Evolutionary conservation across 2,888 invertebrate species (phyloP).

Genomic region (Ennomos quercinarius): DNA sequence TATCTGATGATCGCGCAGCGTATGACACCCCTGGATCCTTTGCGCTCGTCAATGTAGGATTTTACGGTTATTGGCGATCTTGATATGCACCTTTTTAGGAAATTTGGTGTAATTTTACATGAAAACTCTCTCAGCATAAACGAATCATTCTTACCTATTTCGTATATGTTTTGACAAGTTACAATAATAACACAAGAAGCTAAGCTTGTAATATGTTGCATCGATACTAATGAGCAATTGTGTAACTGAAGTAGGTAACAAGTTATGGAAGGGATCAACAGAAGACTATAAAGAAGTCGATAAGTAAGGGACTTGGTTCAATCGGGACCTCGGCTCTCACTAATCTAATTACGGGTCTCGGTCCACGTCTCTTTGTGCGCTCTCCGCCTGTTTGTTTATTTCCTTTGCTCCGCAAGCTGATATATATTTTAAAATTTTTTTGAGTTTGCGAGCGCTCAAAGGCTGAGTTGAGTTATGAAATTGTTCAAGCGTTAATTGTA

Average conservation of each 20-base stretch:
- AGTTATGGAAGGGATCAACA: constrained; percentile 47
- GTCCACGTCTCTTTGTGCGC: constrained; percentile 60
- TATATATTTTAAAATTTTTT: constrained; percentile 70
- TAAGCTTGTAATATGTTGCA: too few species aligned
- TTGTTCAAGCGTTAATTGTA: constrained; percentile 84
- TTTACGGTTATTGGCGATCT: constrained; percentile 29
- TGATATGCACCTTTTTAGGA: constrained; percentile 27
- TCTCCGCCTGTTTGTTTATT: constrained; percentile 63
- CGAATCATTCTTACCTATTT: not conserved
- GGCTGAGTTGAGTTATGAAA: constrained; percentile 81
- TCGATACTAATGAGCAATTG: constrained; percentile 10
- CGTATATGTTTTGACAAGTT: too few species aligned
- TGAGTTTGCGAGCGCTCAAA: constrained; percentile 72
- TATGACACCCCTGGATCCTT: constrained; percentile 33
- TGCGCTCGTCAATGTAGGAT: constrained; percentile 24
- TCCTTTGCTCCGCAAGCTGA: constrained; percentile 63
- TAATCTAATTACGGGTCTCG: constrained; percentile 75
- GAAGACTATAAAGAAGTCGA: constrained; percentile 58
- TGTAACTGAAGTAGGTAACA: constrained; percentile 2
- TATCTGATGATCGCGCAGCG: constrained; percentile 47
- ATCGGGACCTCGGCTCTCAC: constrained; percentile 57
- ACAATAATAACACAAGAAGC: too few species aligned
- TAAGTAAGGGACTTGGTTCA: constrained; percentile 49
- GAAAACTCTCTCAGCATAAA: constrained; percentile 1
- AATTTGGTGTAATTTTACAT: constrained; percentile 20